Evolutionary conservation across 2,888 invertebrate genomes (phyloP).

Genomic region (Nemapogon koenigi): DNA sequence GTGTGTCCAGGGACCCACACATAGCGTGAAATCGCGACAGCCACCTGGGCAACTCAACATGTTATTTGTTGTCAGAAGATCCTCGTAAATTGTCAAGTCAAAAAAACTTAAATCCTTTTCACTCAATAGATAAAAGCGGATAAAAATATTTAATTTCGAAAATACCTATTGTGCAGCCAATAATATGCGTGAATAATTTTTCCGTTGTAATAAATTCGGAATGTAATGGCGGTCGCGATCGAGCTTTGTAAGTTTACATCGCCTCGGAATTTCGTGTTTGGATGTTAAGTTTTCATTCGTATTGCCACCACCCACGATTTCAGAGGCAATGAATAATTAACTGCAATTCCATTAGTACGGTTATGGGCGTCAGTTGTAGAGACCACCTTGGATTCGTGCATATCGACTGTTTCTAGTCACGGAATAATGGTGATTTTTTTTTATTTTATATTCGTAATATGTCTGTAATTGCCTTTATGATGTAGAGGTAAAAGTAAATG

Average conservation of each 20-base stretch:
- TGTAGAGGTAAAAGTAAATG: too few relatives aligned
- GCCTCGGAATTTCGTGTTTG: slow-evolving; percentile 7
- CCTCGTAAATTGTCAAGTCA: slow-evolving; percentile 62
- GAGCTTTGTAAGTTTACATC: slow-evolving; percentile 5
- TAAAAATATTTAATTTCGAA: slow-evolving; percentile 18
- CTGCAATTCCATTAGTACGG: too few relatives aligned
- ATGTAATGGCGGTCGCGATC: slow-evolving; percentile 43
- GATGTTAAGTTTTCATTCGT: slow-evolving; percentile 6
- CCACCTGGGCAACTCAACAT: slow-evolving; percentile 39
- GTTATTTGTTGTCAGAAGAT: slow-evolving; percentile 56
- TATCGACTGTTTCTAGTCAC: too few relatives aligned
- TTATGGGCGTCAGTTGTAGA: too few relatives aligned
- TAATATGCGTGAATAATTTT: slow-evolving; percentile 60
- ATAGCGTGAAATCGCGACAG: slow-evolving; percentile 58
- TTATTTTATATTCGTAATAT: too few relatives aligned
- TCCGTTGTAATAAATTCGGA: slow-evolving; percentile 60
- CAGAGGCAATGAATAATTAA: not conserved
- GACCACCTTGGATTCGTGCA: too few relatives aligned
- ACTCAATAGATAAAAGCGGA: slow-evolving; percentile 27
- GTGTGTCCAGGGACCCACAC: slow-evolving; percentile 38
- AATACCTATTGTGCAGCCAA: slow-evolving; percentile 7
- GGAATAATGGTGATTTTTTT: too few relatives aligned
- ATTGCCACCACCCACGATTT: slow-evolving; percentile 9
- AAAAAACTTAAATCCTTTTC: slow-evolving; percentile 51
- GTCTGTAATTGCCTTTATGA: too few relatives aligned